A percentile compares a stretch with the other conserved stretches of the same genome.
Evolutionary conservation across 2,797 vertebrate genomes (phyloP).

Genomic region (Protosalanx chinensis): DNA sequence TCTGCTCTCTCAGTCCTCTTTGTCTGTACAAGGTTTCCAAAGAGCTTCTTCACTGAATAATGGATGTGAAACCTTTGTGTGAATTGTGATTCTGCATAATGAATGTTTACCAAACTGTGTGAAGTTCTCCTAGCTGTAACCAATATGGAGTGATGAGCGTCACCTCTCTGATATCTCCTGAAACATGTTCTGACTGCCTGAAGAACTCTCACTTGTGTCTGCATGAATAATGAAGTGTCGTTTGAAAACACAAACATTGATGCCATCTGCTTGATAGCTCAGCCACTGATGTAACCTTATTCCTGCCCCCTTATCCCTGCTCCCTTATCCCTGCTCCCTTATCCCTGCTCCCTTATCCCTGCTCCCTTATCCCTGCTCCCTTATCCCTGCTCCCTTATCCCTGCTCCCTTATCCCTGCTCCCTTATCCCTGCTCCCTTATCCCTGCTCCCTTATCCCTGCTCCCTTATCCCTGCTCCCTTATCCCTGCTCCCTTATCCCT

Average conservation of each 20-base stretch:
- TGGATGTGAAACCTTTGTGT: slow-evolving; percentile 80
- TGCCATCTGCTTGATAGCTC: slow-evolving; percentile 69
- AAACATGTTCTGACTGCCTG: slow-evolving; percentile 50
- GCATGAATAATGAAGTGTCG: slow-evolving; percentile 76
- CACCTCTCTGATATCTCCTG: slow-evolving; percentile 50
- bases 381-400: no score
- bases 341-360: no score
- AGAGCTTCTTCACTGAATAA: slow-evolving; percentile 80
- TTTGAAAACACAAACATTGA: slow-evolving; percentile 65
- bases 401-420: no score
- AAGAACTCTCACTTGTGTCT: slow-evolving; percentile 48
- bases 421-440: no score
- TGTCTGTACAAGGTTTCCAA: slow-evolving; percentile 71
- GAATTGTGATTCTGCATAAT: slow-evolving; percentile 81
- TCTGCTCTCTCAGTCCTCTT: slow-evolving; percentile 57
- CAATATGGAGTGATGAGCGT: slow-evolving; percentile 60
- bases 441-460: no score
- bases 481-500: no score
- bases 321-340: no score
- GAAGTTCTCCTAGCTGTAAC: slow-evolving; percentile 74
- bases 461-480: no score
- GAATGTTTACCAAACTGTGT: slow-evolving; percentile 78
- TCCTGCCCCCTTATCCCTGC: slow-evolving; percentile 35
- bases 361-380: no score
- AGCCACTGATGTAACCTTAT: slow-evolving; percentile 59